Evolutionary conservation across 1,140 invertebrate genomes (phyloP).

Genomic region (Vanessa tameamea): DNA sequence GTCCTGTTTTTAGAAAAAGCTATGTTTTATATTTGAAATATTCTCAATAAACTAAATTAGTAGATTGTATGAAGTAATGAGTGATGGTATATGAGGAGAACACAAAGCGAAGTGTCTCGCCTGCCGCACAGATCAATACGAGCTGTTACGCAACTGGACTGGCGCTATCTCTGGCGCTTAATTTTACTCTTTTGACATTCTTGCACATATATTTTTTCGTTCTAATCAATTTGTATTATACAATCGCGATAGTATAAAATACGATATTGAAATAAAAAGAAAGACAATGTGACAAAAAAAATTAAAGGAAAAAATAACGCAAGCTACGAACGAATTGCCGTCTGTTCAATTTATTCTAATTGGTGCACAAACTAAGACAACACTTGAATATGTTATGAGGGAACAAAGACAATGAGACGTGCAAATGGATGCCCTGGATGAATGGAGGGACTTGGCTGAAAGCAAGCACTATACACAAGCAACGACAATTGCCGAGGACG

Average conservation of each 20-base stretch:
- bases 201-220: slow-evolving; percentile 1
- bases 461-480: slow-evolving; percentile 57
- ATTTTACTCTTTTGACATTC: slow-evolving; percentile 46
- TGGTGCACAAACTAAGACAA: slow-evolving; percentile 40
- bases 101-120: slow-evolving; percentile 56
- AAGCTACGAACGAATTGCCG: neutral
- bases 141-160: slow-evolving; percentile 73
- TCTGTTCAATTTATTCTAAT: slow-evolving; percentile 11
- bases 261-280: neutral
- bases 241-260: neutral
- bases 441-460: slow-evolving; percentile 38
- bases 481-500: slow-evolving; percentile 25
- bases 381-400: slow-evolving; percentile 33
- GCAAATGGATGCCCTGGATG: slow-evolving; percentile 44
- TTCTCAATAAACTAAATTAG: neutral
- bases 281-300: neutral
- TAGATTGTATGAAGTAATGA: neutral
- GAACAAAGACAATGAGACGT: slow-evolving; percentile 61
- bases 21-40: neutral
- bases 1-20: neutral
- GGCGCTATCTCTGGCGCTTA: slow-evolving; percentile 55
- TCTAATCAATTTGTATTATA: neutral
- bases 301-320: slow-evolving; percentile 3
- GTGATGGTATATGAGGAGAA: slow-evolving; percentile 46
- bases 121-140: slow-evolving; percentile 72